Base-by-base conservation (phyloP, 2,888 invertebrate species). In the Ochlodes sylvanus region DNA sequence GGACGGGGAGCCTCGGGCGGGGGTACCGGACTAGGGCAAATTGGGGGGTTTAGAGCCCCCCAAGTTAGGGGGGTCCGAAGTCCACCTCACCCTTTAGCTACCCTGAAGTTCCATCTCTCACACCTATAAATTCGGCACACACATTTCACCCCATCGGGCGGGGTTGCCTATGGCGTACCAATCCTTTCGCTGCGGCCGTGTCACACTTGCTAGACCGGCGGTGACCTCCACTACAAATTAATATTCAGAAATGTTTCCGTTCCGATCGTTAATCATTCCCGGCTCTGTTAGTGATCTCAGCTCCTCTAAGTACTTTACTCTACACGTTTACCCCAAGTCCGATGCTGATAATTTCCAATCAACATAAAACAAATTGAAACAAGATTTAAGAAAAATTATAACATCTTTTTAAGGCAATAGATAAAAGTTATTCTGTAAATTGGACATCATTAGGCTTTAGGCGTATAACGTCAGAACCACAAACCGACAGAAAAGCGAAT, bases 91-190 rank as follows among this genome's bases (percentile, higher is more conserved):
- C 92, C 92, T 92, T 93, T 91, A 86, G 89, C 91, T 90, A 90
- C 91, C 91, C 92, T 91, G 89, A 93, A 93, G 92, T 93, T 92
- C 92, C 92, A 93, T 92, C 92, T 92, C 92, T 92, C 92, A 93
- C 92, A 92, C 92, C 93, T 92, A 92, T 92, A 92, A 92, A 92
- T 92, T 92, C 89, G 89, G 90, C 90, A 92, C 93, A 93, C 89
- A 92, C 93, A 90, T 89, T 89, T 89, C 88, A 88, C 91, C 92
- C 92, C 85, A 83, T 84, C 84, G 87, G 83, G 88, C 76, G 83
- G 85, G 88, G 87, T 80, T 86, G 85, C 82, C 84, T 84, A 87
- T 85, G 86, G 85, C 87, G 88, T 85, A 86, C 89, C 91, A 92
- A 92, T 92, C 92, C 92, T 92, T 92, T 92, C 91, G 89, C 82